phyloP scores from a whole-genome alignment of 2,113 vertebrate genomes.

The Atractosteus spatula region DNA sequence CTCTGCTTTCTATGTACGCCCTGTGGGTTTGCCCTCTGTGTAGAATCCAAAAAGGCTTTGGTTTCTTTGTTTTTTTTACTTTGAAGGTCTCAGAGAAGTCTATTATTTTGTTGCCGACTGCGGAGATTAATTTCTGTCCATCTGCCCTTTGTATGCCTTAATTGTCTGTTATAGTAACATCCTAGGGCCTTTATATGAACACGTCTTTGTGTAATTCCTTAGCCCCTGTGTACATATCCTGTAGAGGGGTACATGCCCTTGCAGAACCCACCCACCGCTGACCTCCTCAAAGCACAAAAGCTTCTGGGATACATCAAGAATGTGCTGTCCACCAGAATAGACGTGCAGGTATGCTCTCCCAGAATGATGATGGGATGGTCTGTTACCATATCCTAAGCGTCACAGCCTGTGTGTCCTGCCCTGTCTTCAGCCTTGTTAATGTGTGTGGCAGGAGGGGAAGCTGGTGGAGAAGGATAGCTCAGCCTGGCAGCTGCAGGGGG shows the following conservation, averaged over 20 bases:
- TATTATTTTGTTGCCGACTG: too few species aligned
- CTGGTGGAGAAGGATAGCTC: constrained; percentile 74
- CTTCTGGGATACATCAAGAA: constrained; percentile 84
- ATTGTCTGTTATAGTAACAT: too few species aligned
- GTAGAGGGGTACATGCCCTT: constrained; percentile 86
- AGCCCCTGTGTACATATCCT: constrained; percentile 78
- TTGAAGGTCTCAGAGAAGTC: too few species aligned
- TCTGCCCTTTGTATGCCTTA: too few species aligned
- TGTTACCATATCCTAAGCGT: neutral
- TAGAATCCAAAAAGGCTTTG: too few species aligned
- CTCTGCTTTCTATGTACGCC: too few species aligned
- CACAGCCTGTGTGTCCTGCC: neutral
- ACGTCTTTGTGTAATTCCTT: constrained; percentile 52
- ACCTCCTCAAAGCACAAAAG: constrained; percentile 79
- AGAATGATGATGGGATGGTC: neutral
- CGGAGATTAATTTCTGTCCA: too few species aligned
- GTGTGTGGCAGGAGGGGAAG: constrained; percentile 74
- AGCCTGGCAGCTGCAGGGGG: constrained; percentile 81
- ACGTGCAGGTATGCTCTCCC: constrained; percentile 67
- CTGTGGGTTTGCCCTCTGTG: too few species aligned
- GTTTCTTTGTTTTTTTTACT: too few species aligned
- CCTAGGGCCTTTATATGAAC: neutral
- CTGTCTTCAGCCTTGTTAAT: neutral
- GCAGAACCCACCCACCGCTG: constrained; percentile 80
- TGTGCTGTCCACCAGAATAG: constrained; percentile 75